A percentile compares a stretch with the other conserved stretches of the same genome.
phyloP scores from a whole-genome alignment of 2,797 vertebrate species.

The Oreortyx pictus region DNA sequence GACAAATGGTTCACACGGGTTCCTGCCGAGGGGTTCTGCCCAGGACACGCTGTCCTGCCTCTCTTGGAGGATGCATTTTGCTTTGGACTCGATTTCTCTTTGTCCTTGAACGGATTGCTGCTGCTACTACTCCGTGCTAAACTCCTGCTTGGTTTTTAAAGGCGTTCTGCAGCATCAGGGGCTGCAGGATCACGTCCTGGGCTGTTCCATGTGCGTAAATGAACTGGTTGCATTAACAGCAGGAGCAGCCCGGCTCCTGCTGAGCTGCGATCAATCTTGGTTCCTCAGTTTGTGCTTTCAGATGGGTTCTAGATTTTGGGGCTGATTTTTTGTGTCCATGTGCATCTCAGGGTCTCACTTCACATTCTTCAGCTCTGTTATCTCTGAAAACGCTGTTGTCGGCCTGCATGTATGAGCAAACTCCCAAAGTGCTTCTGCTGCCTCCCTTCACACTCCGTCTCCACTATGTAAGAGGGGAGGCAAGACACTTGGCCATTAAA shows the following conservation, averaged over 20 bases:
- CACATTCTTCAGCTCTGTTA: neutral
- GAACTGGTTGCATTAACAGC: neutral
- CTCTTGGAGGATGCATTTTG: neutral
- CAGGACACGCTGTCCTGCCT: neutral
- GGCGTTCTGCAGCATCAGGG: neutral
- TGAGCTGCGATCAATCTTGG: neutral
- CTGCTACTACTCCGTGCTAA: neutral
- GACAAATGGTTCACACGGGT: neutral
- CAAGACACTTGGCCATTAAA: neutral
- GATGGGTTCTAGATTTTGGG: neutral
- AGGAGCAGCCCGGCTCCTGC: neutral
- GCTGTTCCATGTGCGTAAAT: neutral
- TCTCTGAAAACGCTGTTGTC: neutral
- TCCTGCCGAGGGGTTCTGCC: neutral
- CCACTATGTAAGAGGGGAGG: neutral
- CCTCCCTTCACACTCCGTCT: neutral
- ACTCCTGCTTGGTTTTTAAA: neutral
- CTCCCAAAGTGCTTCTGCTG: neutral
- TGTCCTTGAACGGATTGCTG: neutral
- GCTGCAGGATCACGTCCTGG: neutral
- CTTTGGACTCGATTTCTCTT: neutral
- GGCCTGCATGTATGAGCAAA: neutral
- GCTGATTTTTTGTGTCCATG: neutral
- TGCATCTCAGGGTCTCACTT: constrained; percentile 41
- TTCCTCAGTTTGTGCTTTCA: neutral